phyloP scores from a whole-genome alignment of 2,888 invertebrate species.

The Zaprionus bogoriensis region DNA sequence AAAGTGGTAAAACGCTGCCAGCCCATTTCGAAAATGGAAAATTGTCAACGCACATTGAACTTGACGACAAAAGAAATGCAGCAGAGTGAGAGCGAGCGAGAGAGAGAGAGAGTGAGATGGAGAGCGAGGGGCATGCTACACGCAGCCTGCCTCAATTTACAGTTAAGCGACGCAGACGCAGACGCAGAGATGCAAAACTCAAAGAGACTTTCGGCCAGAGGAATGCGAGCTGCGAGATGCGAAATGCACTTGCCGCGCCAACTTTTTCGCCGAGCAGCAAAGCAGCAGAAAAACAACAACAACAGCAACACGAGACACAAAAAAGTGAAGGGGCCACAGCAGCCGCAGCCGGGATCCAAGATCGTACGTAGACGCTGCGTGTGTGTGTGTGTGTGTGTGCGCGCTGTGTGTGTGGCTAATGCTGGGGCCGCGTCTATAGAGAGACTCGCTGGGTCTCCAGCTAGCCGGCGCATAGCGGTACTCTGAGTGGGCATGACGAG shows the following conservation, averaged over 20 bases:
- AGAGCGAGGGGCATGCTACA: too few species aligned
- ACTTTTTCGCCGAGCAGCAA: slow-evolving; percentile 55
- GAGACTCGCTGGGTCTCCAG: slow-evolving; percentile 7
- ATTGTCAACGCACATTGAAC: slow-evolving; percentile 79
- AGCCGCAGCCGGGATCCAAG: slow-evolving; percentile 40
- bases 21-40: slow-evolving; percentile 70
- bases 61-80: slow-evolving; percentile 68
- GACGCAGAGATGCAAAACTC: slow-evolving; percentile 70
- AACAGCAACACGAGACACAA: slow-evolving; percentile 34
- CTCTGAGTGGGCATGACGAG: slow-evolving; percentile 67
- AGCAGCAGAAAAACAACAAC: slow-evolving; percentile 24
- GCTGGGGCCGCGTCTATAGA: slow-evolving; percentile 21
- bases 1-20: slow-evolving; percentile 58
- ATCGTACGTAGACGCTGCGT: slow-evolving; percentile 16
- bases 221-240: too few species aligned
- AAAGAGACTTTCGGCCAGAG: slow-evolving; percentile 70
- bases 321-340: slow-evolving; percentile 69
- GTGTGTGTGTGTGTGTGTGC: slow-evolving; percentile 15
- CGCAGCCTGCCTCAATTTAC: slow-evolving; percentile 67
- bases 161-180: slow-evolving; percentile 64
- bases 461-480: slow-evolving; percentile 66
- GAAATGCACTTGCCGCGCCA: slow-evolving; percentile 72
- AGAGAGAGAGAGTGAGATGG: not conserved
- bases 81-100: not conserved
- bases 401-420: slow-evolving; percentile 27